phyloP scores from a whole-genome alignment of 2,113 vertebrate species.

The Caranx ignobilis region DNA sequence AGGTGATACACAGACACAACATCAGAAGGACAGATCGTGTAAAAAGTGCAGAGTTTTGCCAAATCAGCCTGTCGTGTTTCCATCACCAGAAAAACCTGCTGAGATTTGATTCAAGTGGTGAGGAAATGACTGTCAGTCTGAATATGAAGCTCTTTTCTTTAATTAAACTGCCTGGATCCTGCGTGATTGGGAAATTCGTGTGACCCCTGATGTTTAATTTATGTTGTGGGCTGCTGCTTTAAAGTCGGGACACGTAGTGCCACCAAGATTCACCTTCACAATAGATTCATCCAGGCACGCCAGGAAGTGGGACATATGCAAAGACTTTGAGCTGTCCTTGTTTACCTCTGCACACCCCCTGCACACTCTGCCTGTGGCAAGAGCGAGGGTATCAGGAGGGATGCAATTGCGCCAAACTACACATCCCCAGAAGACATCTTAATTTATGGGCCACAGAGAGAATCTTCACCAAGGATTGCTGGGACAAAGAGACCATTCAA shows the following conservation, averaged over 20 bases:
- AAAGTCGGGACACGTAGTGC: constrained; percentile 48
- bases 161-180: not conserved
- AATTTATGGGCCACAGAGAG: constrained; percentile 42
- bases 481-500: constrained; percentile 34
- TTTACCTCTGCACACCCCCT: constrained; percentile 65
- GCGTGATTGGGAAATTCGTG: not conserved
- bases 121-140: constrained; percentile 5
- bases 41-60: not conserved
- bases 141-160: not conserved
- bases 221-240: constrained; percentile 1
- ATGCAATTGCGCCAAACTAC: constrained; percentile 34
- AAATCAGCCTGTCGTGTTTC: not conserved
- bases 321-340: constrained; percentile 77
- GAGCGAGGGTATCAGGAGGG: constrained; percentile 55
- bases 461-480: constrained; percentile 45
- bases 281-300: constrained; percentile 58
- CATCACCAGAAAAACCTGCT: not conserved
- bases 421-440: constrained; percentile 38
- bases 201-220: constrained; percentile 32
- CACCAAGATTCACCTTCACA: constrained; percentile 69
- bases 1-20: not conserved
- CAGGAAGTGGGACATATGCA: constrained; percentile 62
- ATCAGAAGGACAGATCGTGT: no score
- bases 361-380: constrained; percentile 66
- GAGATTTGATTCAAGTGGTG: not conserved